phyloP scores from a whole-genome alignment of 35 echinoderm and acorn worm species.

The Heliocidaris tuberculata region DNA sequence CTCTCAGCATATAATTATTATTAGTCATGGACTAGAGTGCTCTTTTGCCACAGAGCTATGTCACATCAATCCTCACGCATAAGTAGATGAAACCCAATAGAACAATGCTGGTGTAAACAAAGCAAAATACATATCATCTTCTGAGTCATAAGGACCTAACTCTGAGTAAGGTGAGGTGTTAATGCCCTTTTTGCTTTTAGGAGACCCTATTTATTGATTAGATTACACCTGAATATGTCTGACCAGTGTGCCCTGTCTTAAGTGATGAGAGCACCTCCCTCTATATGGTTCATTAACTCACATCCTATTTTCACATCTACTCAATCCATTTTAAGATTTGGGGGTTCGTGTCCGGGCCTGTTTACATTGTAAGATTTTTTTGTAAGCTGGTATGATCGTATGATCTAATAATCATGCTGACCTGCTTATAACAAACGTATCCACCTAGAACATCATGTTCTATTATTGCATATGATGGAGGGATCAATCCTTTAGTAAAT shows the following conservation, averaged over 20 bases:
- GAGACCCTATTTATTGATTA: not conserved
- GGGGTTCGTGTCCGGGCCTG: not conserved
- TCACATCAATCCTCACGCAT: too few relatives aligned
- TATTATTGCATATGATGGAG: too few relatives aligned
- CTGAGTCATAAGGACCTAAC: not conserved
- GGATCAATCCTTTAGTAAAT: too few relatives aligned
- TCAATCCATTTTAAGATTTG: conserved; percentile 10
- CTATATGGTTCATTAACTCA: not conserved
- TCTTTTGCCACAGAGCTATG: too few relatives aligned
- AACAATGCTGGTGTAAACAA: not conserved
- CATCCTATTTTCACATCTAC: not conserved
- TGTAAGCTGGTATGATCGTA: not conserved
- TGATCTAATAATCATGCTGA: too few relatives aligned
- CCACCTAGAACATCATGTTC: too few relatives aligned
- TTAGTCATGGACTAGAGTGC: too few relatives aligned
- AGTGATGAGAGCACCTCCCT: not conserved
- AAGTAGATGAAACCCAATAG: too few relatives aligned
- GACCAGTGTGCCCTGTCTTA: not conserved
- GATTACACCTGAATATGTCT: not conserved
- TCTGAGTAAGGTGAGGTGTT: not conserved
- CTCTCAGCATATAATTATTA: too few relatives aligned
- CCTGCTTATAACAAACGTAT: too few relatives aligned
- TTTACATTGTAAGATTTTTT: not conserved
- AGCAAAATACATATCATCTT: not conserved
- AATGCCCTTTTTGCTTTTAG: not conserved